These are phyloP conservation scores for Crotophaga sulcirostris DNA, from an alignment of 2,113 vertebrate genomes.

Conservation along the genomic window DNA sequence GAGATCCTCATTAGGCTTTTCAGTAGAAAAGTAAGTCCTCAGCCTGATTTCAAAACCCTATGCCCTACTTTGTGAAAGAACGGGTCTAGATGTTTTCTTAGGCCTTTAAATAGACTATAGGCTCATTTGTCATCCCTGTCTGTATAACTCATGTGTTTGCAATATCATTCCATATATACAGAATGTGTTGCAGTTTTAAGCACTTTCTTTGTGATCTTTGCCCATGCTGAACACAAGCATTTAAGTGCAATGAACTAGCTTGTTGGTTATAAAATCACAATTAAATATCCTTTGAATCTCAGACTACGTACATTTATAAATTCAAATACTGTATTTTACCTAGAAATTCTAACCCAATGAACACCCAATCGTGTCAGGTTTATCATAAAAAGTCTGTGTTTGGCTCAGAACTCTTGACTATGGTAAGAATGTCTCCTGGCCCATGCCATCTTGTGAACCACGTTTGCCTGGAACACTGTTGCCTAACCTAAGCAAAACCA, in stretches of 20 bases:
- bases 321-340: neutral
- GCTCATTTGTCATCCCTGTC: neutral
- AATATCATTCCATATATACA: neutral
- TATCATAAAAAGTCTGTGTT: neutral
- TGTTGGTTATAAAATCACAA: neutral
- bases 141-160: neutral
- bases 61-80: neutral
- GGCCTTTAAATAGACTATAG: neutral
- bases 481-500: neutral
- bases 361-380: rapidly evolving
- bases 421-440: rapidly evolving
- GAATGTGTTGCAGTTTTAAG: neutral
- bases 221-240: neutral
- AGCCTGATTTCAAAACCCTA: neutral
- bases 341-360: neutral
- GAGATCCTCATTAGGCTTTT: neutral
- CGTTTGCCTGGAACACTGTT: neutral
- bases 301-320: neutral
- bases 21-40: neutral
- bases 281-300: neutral
- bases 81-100: neutral
- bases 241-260: neutral
- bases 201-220: neutral
- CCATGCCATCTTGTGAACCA: neutral
- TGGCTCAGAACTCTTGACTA: neutral